Conservation (phyloP, 2,113 vertebrate species). For the Cephalopterus ornatus region DNA sequence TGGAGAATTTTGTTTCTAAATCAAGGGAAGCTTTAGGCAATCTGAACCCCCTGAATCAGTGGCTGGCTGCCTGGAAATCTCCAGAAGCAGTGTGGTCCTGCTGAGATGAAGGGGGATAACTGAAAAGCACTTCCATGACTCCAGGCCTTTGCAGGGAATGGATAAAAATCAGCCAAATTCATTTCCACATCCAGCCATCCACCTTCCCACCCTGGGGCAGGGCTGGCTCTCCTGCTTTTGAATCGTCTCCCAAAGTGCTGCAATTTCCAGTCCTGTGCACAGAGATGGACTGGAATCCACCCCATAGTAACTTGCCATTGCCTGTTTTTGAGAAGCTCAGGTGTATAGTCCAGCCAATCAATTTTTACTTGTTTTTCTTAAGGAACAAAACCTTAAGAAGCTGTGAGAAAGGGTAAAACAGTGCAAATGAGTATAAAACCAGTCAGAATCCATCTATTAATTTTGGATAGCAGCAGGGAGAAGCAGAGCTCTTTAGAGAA, state of each 20-base stretch:
- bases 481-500: neutral
- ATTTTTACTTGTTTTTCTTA: neutral
- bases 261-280: neutral
- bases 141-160: neutral
- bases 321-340: neutral
- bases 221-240: conserved; percentile 1
- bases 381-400: neutral
- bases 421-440: neutral
- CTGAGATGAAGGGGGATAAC: accelerated
- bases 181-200: neutral
- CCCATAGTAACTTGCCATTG: neutral
- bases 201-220: neutral
- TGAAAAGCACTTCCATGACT: neutral
- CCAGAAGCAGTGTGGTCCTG: neutral
- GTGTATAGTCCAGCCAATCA: neutral
- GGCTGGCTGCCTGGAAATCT: neutral
- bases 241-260: neutral
- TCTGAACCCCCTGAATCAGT: neutral
- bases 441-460: neutral
- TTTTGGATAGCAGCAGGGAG: neutral
- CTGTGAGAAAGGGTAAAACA: neutral
- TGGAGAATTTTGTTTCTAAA: neutral
- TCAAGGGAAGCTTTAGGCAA: neutral
- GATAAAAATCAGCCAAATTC: neutral
- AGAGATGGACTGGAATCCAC: neutral